Evolutionary conservation across 1,140 invertebrate genomes (phyloP), one percentile per base, ranked within the genome.

Genomic region (Drosophila quadrilineata): DNA sequence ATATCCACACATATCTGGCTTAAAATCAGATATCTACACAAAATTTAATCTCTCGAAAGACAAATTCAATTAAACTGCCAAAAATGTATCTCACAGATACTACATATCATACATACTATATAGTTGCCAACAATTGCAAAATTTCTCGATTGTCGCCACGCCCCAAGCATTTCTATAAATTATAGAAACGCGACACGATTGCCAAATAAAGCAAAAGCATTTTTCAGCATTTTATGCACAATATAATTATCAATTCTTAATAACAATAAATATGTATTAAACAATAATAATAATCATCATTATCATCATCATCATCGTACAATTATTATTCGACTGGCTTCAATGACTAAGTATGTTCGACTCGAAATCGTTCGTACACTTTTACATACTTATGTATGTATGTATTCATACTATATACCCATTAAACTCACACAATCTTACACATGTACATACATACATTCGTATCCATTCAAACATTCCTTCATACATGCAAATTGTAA

Each of bases 291-390:
- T 40, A n/a, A 41, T 28, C 16, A 45, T 45, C 6, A 45, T 45
- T 3, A 36, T 16, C 8, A 24, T 36, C 8, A 14, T 31, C 5
- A 46, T 29, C 17, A 49, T 50, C 19, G 8, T 28, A 45, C 50
- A 56, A 69, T 43, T 60, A 72, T 64, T 84, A 71, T 53, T 69
- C 62, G 45, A 40, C 35, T 29, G 22, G 45, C 40, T 28, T 63
- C 58, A 84, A 82, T 80, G 76, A 84, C 69, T 84, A 84, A 82
- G 77, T 82, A n/a, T n/a, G n/a, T n/a, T n/a, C 65, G 54, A 45
- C 57, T 49, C 54, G 54, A 29, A 16, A 63, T 48, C 59, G 48
- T 43, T 46, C 35, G 56, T 24, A 56, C 17, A 28, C 9, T 3
- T 48, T 36, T 46, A 8, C n/a, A 9, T 50, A 9, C 29, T 16